Evolutionary conservation across 1,140 invertebrate species (phyloP).

Genomic region (Phthorimaea operculella): DNA sequence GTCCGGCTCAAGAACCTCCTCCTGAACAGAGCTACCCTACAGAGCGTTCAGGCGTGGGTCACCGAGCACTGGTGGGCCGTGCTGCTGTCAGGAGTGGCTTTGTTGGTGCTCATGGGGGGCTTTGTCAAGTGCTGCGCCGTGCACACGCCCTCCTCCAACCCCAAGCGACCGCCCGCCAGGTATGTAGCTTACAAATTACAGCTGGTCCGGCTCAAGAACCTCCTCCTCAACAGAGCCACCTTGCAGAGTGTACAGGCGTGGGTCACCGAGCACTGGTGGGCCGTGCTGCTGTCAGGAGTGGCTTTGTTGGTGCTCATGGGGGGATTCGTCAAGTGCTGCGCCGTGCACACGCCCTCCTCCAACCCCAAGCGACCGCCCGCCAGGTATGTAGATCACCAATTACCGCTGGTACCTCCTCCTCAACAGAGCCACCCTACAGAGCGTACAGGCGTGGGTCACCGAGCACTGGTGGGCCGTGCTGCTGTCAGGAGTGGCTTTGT

Average conservation of each 20-base stretch:
- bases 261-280: constrained; percentile 97
- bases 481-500: constrained; percentile 88
- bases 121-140: constrained; percentile 99
- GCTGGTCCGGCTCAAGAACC: constrained; percentile 94
- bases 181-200: too few relatives aligned
- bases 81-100: constrained; percentile 87
- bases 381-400: constrained; percentile 30
- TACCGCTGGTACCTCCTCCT: constrained; percentile 94
- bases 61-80: constrained; percentile 98
- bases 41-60: constrained; percentile 88
- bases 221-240: constrained; percentile 93
- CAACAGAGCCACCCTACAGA: constrained; percentile 88
- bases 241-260: constrained; percentile 87
- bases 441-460: constrained; percentile 89
- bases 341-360: constrained; percentile 97
- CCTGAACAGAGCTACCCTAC: constrained; percentile 91
- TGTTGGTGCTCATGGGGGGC: constrained; percentile 96
- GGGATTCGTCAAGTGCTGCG: constrained; percentile 98
- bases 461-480: constrained; percentile 98
- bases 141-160: constrained; percentile 98
- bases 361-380: constrained; percentile 94
- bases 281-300: constrained; percentile 91
- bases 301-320: constrained; percentile 96
- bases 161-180: constrained; percentile 87
- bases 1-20: constrained; percentile 96